These are phyloP conservation scores for Probaryconus sp. DNA, from an alignment of 1,140 invertebrate species.

Conservation along the genomic window DNA sequence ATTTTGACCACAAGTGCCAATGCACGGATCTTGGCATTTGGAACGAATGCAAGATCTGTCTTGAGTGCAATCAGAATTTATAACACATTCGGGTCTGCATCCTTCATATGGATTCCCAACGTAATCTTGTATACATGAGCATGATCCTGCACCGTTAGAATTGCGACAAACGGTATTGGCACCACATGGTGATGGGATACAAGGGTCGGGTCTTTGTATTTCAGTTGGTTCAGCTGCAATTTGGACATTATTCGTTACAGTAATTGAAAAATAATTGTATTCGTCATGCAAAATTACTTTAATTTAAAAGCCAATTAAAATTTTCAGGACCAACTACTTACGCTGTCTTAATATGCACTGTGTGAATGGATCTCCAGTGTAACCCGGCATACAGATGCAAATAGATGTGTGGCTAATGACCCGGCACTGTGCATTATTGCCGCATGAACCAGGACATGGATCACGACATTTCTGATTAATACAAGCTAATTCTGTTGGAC, in stretches of 20 bases:
- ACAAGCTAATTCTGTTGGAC: conserved; percentile 78
- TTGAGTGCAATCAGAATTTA: conserved; percentile 82
- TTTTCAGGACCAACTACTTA: no score
- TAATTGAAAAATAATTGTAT: no score
- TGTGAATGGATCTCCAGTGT: conserved; percentile 80
- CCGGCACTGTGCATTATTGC: conserved; percentile 78
- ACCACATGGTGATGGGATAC: conserved; percentile 87
- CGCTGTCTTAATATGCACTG: conserved; percentile 71
- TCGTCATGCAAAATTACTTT: no score
- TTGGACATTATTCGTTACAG: neutral
- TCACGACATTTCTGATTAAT: conserved; percentile 80
- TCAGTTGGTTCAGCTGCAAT: conserved; percentile 33
- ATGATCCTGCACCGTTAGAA: conserved; percentile 80
- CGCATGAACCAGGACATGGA: conserved; percentile 80
- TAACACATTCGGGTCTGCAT: conserved; percentile 83
- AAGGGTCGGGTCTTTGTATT: conserved; percentile 79
- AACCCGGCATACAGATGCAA: conserved; percentile 75
- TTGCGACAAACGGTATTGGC: conserved; percentile 85
- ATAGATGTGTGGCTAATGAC: conserved; percentile 77
- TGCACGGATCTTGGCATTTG: conserved; percentile 85
- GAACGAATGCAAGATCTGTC: conserved; percentile 81
- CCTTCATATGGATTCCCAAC: conserved; percentile 83
- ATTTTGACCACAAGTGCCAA: conserved; percentile 85
- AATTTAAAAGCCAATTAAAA: no score
- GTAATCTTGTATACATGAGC: conserved; percentile 81